Evolutionary conservation across 2,113 vertebrate species (phyloP).

Genomic region (Dipodomys merriami): DNA sequence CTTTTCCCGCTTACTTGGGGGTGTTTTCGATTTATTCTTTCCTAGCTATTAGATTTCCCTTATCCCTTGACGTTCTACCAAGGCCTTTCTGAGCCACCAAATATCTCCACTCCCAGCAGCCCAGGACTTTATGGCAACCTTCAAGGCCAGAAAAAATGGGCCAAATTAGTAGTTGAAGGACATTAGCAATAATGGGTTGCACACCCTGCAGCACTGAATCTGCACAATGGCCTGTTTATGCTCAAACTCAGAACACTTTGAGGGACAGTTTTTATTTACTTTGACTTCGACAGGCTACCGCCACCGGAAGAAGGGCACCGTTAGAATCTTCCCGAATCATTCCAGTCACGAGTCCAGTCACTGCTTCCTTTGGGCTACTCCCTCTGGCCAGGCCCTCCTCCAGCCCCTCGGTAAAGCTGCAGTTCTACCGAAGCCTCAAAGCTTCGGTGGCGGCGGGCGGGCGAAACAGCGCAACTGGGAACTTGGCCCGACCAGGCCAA

Average conservation of each 20-base stretch:
- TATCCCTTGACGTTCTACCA: neutral
- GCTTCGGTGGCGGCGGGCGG: fast-evolving
- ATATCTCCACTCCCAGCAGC: neutral
- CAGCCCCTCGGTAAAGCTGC: neutral
- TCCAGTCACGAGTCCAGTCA: neutral
- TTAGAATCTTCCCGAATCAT: neutral
- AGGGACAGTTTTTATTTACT: neutral
- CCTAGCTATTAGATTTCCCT: neutral
- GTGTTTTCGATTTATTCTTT: neutral
- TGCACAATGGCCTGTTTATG: neutral
- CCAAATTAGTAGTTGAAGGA: neutral
- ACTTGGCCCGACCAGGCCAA: fast-evolving
- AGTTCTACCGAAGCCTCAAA: no score
- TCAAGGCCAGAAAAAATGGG: slow-evolving; percentile 30
- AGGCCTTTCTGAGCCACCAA: neutral
- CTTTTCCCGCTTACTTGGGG: neutral
- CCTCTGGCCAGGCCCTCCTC: neutral
- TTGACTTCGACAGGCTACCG: neutral
- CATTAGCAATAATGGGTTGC: neutral
- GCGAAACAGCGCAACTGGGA: no score
- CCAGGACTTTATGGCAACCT: slow-evolving; percentile 10
- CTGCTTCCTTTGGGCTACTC: neutral
- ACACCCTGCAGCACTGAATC: neutral
- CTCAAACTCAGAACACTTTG: neutral
- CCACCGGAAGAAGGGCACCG: neutral